These are phyloP conservation scores for Drosophila phalerata DNA, from an alignment of 2,888 invertebrate species.

Conservation along the genomic window DNA sequence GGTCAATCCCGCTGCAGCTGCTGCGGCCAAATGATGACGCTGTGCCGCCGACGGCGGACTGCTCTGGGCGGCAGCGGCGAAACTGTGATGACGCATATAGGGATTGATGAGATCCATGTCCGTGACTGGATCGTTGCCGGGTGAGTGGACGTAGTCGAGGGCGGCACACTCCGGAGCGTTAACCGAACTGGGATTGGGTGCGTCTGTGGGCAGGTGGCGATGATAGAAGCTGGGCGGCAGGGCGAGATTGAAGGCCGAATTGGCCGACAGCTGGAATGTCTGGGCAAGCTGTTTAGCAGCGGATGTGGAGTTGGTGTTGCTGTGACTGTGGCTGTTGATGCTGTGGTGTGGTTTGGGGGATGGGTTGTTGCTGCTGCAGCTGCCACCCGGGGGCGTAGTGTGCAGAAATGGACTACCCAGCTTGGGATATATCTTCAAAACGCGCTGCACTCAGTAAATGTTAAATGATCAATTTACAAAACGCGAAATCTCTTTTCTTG, in stretches of 20 bases:
- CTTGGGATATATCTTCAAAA: slow-evolving; percentile 63
- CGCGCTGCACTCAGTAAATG: slow-evolving; percentile 29
- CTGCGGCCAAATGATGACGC: slow-evolving; percentile 76
- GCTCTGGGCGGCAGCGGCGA: slow-evolving; percentile 74
- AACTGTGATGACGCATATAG: slow-evolving; percentile 84
- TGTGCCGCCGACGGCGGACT: slow-evolving; percentile 77
- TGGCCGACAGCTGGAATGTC: slow-evolving; percentile 82
- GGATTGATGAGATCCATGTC: slow-evolving; percentile 84
- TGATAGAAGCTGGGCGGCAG: slow-evolving; percentile 75
- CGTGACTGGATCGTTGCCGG: slow-evolving; percentile 36
- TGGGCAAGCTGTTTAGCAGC: slow-evolving; percentile 70
- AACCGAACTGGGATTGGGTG: slow-evolving; percentile 46
- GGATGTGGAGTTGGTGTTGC: slow-evolving; percentile 5
- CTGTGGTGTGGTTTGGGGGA: slow-evolving; percentile 47
- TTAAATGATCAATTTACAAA: background rate
- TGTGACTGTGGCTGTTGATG: background rate
- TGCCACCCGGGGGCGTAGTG: slow-evolving; percentile 84
- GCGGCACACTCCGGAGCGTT: slow-evolving; percentile 34
- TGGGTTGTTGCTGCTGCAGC: slow-evolving; percentile 75
- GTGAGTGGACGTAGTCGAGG: slow-evolving; percentile 51
- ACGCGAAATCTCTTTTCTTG: background rate
- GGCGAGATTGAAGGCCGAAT: slow-evolving; percentile 84
- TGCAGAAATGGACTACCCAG: slow-evolving; percentile 86
- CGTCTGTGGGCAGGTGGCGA: slow-evolving; percentile 47
- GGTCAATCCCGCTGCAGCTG: slow-evolving; percentile 65